phyloP scores from a whole-genome alignment of 2,888 invertebrate genomes.

The Heliothis peltigera region DNA sequence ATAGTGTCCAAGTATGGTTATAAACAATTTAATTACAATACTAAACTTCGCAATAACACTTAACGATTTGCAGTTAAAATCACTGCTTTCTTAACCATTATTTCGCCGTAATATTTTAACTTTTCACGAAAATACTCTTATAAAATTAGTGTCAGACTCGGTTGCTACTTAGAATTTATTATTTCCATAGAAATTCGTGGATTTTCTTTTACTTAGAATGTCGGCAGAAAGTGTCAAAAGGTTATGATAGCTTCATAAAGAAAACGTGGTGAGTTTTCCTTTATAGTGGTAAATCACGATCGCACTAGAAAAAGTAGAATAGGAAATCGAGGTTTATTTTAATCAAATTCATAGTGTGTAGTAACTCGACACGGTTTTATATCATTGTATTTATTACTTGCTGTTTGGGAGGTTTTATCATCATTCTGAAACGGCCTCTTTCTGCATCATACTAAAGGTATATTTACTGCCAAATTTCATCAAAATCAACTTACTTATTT shows the following conservation, averaged over 20 bases:
- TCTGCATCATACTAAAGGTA: no score
- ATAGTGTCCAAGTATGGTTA: constrained; percentile 18
- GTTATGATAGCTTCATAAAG: constrained; percentile 32
- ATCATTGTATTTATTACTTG: background rate
- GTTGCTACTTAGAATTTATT: constrained; percentile 8
- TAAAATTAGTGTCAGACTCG: constrained; percentile 35
- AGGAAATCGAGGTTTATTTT: background rate
- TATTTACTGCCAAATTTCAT: no score
- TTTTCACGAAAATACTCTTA: constrained; percentile 47
- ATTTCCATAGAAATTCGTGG: constrained; percentile 20
- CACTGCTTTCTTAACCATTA: constrained; percentile 30
- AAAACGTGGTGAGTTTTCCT: constrained; percentile 1
- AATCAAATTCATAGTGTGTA: background rate
- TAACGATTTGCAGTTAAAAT: constrained; percentile 32
- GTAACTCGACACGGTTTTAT: no score
- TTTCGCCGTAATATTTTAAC: constrained; percentile 36
- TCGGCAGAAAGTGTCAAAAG: constrained; percentile 15
- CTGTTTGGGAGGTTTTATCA: no score
- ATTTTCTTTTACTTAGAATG: constrained; percentile 17
- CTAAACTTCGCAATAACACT: background rate
- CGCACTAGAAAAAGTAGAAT: constrained; percentile 15
- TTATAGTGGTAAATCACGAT: constrained; percentile 22
- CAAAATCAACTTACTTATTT: no score
- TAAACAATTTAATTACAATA: constrained; percentile 15
- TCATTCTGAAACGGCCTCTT: no score